phyloP scores from a whole-genome alignment of 1,140 invertebrate genomes.

The Drosophila truncata region DNA sequence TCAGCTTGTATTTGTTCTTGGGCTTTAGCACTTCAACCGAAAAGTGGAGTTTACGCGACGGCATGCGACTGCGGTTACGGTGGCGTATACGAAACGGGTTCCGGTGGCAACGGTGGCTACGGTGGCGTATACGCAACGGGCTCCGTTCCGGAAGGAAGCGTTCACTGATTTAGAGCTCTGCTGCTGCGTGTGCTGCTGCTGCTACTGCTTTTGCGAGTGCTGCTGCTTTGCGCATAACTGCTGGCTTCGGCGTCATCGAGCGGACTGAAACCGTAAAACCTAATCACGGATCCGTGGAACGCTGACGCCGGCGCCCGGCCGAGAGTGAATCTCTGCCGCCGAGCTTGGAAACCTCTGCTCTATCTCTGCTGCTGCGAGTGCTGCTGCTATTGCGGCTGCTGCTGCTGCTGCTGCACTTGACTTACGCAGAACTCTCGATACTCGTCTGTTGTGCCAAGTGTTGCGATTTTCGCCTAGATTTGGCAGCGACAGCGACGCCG shows the following conservation, averaged over 20 bases:
- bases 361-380: conserved; percentile 11
- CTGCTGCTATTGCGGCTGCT: conserved; percentile 11
- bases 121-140: conserved; percentile 46
- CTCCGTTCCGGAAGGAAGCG: conserved; percentile 44
- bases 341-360: conserved; percentile 54
- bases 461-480: conserved; percentile 78
- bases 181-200: conserved; percentile 43
- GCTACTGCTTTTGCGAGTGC: conserved; percentile 40
- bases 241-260: conserved; percentile 80
- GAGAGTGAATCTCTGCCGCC: conserved; percentile 59
- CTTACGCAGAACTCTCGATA: conserved; percentile 42
- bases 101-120: conserved; percentile 26
- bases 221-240: conserved; percentile 55
- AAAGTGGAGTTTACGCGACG: conserved; percentile 35
- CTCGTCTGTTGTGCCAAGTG: conserved; percentile 42
- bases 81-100: conserved; percentile 44
- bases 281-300: conserved; percentile 82
- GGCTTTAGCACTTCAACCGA: conserved; percentile 39
- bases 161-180: conserved; percentile 52
- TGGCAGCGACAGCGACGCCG: conserved; percentile 51
- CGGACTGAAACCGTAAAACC: conserved; percentile 84
- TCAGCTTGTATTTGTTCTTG: conserved; percentile 22
- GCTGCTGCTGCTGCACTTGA: conserved; percentile 35
- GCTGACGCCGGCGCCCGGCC: conserved; percentile 68
- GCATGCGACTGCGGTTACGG: conserved; percentile 40